Evolutionary conservation across 2,888 invertebrate genomes (phyloP).

Genomic region (Apoderus coryli): DNA sequence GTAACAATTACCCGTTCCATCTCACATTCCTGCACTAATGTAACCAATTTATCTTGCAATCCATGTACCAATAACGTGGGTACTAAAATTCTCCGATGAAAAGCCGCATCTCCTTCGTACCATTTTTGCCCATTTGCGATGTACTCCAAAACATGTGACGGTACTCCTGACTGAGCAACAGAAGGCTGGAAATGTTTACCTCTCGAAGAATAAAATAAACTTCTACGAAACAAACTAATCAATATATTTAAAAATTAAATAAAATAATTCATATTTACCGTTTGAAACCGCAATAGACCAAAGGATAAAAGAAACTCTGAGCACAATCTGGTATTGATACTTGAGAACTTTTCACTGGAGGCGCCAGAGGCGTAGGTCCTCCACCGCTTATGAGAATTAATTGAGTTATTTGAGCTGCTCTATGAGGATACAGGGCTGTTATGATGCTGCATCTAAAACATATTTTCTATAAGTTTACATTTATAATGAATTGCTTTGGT

Average conservation of each 20-base stretch:
- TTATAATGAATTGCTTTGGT: not conserved
- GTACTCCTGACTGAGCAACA: conserved; percentile 32
- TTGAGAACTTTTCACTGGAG: conserved; percentile 37
- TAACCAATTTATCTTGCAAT: conserved; percentile 45
- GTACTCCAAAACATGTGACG: conserved; percentile 35
- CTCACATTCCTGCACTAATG: conserved; percentile 53
- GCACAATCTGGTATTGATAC: conserved; percentile 36
- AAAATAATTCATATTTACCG: conserved; percentile 30
- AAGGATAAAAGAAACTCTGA: conserved; percentile 38
- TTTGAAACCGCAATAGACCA: conserved; percentile 42
- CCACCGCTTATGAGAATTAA: conserved; percentile 52
- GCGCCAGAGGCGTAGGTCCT: conserved; percentile 49
- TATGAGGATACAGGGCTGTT: conserved; percentile 41
- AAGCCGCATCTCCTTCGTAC: conserved; percentile 52
- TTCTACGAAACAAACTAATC: conserved; percentile 29
- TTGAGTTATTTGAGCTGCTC: conserved; percentile 41
- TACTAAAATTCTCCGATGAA: conserved; percentile 45
- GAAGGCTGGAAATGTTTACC: conserved; percentile 41
- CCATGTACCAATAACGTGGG: conserved; percentile 53
- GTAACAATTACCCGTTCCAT: conserved; percentile 44
- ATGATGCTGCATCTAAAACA: conserved; percentile 44
- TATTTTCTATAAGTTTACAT: conserved; percentile 3
- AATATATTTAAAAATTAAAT: too few species aligned
- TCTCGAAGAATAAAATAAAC: conserved; percentile 39
- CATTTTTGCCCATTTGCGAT: conserved; percentile 47